These are phyloP conservation scores for Phyllotreta striolata DNA, from an alignment of 2,888 invertebrate genomes.

Conservation along the genomic window DNA sequence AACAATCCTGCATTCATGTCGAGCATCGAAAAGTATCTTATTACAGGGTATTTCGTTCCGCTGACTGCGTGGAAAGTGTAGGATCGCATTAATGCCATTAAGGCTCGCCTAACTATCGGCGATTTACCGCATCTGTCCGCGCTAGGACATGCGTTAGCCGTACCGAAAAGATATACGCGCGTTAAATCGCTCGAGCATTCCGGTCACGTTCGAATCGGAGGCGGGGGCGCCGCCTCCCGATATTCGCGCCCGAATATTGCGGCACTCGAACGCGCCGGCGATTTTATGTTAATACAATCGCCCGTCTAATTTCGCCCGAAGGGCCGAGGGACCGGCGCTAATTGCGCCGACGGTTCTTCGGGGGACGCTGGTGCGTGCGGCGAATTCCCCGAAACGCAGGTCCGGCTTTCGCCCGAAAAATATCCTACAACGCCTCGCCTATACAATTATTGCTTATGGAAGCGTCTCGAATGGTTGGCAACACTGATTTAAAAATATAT, in stretches of 20 bases:
- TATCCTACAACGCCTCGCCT: too few relatives aligned
- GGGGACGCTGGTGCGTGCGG: constrained; percentile 16
- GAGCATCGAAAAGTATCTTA: neutral
- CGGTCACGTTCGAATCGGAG: constrained; percentile 30
- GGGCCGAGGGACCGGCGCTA: constrained; percentile 39
- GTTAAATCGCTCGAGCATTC: constrained; percentile 18
- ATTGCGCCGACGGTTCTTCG: constrained; percentile 42
- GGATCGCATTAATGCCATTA: constrained; percentile 12
- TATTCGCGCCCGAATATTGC: constrained; percentile 44
- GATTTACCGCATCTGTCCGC: constrained; percentile 16
- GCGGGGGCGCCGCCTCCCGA: constrained; percentile 34
- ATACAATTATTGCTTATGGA: too few relatives aligned
- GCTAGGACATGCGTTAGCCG: neutral
- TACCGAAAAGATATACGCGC: neutral
- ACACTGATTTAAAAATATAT: too few relatives aligned
- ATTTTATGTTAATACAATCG: constrained; percentile 52
- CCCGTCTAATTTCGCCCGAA: constrained; percentile 41
- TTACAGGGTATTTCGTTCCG: neutral
- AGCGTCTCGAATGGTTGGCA: too few relatives aligned
- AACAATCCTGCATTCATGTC: too few relatives aligned
- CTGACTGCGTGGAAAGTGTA: constrained; percentile 4
- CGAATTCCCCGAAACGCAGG: neutral
- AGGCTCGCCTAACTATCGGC: constrained; percentile 13
- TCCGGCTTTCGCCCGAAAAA: too few relatives aligned
- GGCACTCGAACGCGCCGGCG: constrained; percentile 37